Base-by-base conservation (phyloP, 2,797 vertebrate species). In the Benthosema pterotum region DNA sequence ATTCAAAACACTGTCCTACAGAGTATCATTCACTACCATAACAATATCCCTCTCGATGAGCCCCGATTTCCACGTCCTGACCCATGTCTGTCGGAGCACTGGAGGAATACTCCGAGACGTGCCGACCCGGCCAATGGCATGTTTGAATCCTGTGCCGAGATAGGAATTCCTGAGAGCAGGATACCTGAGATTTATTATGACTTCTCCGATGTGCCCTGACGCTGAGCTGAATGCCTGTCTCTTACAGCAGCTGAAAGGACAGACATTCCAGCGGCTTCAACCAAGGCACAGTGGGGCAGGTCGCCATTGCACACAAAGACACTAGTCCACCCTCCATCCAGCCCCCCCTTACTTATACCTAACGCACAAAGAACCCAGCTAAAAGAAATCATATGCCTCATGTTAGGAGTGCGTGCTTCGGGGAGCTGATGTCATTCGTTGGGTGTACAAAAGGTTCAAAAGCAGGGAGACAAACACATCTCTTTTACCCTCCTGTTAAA, bases 141-240 rank as follows among this genome's bases (percentile, higher is more conserved):
- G 75, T 72, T 80, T 78, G 76, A 82, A 78, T 78, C 67, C 64
- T 70, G 63, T 52, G 57, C 65, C 68, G 66, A 42, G 56, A 65
- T 14, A 2, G 50, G 65, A 72, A 72, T 80, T 86, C 76, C 75
- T 69, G 73, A 12, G 57, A 71, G 74, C 38, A 11, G 52, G 76
- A 78, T 70, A 83, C 74, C 79, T 79, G 82, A 87, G 82, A 87
- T 87, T 81, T 87, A 87, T 84, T 83, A 77, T 77, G 82, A 80
- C 77, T 73, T 72, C 57, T 75, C 67, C 78, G 77, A 51, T 73
- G 57, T 74, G 63, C 57, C 69, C 57, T 22, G 2, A 42, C 18
- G 46, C 43, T 22, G 63, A 42, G 52, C 53, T 82, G 75, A 87
- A 86, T 72, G 63, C 63, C 58, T 65, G 69, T 60, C 11, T 69